Percentiles rank a stretch among this genome's conserved stretches.
Conservation (phyloP, 2,888 invertebrate species). For the Nymphalis c-album region DNA sequence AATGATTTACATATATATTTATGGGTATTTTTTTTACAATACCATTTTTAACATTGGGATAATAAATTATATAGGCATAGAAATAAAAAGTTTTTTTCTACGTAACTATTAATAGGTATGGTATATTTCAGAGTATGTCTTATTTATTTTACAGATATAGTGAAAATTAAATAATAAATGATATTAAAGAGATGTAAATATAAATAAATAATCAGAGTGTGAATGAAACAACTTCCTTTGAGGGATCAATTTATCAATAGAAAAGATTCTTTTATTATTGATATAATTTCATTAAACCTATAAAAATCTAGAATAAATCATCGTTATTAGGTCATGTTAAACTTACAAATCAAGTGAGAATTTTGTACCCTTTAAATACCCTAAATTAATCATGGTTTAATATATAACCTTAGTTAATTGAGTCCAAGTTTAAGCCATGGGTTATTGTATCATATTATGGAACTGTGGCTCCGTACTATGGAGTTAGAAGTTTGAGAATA, state of each 20-base stretch:
- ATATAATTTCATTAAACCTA: slow-evolving; percentile 47
- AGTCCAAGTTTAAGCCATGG: slow-evolving; percentile 14
- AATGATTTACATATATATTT: no score
- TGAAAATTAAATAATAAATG: slow-evolving; percentile 16
- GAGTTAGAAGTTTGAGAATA: slow-evolving; percentile 33
- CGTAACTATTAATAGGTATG: no score
- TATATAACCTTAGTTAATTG: neutral
- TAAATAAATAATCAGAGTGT: slow-evolving; percentile 40
- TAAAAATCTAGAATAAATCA: slow-evolving; percentile 13
- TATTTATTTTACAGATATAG: slow-evolving; percentile 35
- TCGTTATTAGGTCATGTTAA: slow-evolving; percentile 14
- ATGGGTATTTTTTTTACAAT: no score
- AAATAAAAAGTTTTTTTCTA: no score
- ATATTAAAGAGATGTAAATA: slow-evolving; percentile 40
- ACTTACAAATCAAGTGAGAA: slow-evolving; percentile 23
- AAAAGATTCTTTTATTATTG: slow-evolving; percentile 35
- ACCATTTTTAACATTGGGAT: no score
- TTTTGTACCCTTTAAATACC: slow-evolving; percentile 17
- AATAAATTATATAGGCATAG: no score
- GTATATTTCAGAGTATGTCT: no score
- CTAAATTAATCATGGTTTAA: slow-evolving; percentile 13
- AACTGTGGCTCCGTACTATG: slow-evolving; percentile 24
- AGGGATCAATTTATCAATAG: slow-evolving; percentile 75
- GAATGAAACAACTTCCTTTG: slow-evolving; percentile 56
- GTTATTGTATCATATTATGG: slow-evolving; percentile 62